Evolutionary conservation across 37 sponge, comb jelly and placozoan genomes (phyloP).

Genomic region (Corticium candelabrum): DNA sequence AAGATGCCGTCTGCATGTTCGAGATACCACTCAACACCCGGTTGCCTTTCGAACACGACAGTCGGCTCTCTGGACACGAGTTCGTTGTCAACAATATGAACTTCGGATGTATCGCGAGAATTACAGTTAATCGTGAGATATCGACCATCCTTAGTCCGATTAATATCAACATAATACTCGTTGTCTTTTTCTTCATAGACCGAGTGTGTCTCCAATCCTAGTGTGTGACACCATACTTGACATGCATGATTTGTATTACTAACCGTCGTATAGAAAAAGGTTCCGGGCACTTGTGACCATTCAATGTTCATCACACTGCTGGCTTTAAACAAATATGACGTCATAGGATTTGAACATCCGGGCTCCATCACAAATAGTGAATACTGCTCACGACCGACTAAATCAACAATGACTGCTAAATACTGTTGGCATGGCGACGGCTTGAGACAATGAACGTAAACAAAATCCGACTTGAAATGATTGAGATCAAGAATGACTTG

Average conservation of each 20-base stretch:
- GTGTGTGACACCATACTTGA: background rate
- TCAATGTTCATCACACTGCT: background rate
- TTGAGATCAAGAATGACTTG: background rate
- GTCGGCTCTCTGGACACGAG: background rate
- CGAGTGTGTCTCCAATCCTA: too few relatives aligned
- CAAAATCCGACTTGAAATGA: background rate
- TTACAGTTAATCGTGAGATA: conserved; percentile 28
- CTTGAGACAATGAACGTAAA: background rate
- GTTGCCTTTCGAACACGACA: conserved; percentile 1
- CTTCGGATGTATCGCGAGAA: conserved; percentile 23
- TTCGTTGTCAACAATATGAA: background rate
- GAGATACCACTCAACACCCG: conserved; percentile 25
- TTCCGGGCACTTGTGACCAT: background rate
- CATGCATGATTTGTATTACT: background rate
- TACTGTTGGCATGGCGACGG: background rate
- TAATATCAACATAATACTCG: conserved; percentile 2
- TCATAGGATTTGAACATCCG: too few relatives aligned
- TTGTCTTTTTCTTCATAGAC: background rate
- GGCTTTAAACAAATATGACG: background rate
- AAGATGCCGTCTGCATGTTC: conserved; percentile 32
- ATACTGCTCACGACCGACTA: background rate
- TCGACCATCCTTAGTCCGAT: conserved; percentile 18
- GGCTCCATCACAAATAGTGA: background rate
- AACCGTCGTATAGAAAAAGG: background rate
- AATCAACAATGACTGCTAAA: background rate